These are phyloP conservation scores for Nothobranchius furzeri DNA, from an alignment of 2,113 vertebrate species.

Conservation along the genomic window DNA sequence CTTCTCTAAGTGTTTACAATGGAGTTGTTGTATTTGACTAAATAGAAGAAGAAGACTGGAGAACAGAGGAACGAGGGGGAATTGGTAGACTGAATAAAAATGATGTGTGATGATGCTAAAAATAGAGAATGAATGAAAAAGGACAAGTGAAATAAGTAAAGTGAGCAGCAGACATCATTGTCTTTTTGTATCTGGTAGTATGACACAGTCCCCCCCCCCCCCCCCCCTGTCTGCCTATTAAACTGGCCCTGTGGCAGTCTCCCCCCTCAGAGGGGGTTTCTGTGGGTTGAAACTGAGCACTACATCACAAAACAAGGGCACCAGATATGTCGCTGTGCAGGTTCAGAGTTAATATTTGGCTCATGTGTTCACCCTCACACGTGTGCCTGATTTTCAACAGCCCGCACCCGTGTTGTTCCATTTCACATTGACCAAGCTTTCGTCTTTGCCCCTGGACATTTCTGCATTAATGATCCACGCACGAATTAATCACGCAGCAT, in stretches of 20 bases:
- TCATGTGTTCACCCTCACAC: conserved; percentile 22
- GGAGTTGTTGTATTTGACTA: conserved; percentile 48
- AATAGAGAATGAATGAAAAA: conserved; percentile 22
- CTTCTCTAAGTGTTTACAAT: conserved; percentile 56
- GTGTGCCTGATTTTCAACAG: conserved; percentile 46
- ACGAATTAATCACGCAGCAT: conserved; percentile 77
- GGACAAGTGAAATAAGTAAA: conserved; percentile 24
- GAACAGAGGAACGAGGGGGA: conserved; percentile 16
- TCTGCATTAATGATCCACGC: conserved; percentile 77
- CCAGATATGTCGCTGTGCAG: conserved; percentile 53
- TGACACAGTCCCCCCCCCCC: conserved; percentile 51
- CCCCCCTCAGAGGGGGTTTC: too few species aligned
- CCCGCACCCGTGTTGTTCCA: conserved; percentile 42
- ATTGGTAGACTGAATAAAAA: conserved; percentile 19
- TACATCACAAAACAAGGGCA: conserved; percentile 62
- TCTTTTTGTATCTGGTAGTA: conserved; percentile 42
- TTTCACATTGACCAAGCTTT: conserved; percentile 71
- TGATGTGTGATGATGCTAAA: conserved; percentile 18
- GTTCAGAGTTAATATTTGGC: conserved; percentile 24
- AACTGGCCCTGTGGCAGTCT: conserved; percentile 66
- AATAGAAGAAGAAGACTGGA: conserved; percentile 18
- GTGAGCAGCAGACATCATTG: conserved; percentile 18
- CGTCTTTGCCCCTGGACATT: conserved; percentile 77
- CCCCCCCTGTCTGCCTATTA: conserved; percentile 69
- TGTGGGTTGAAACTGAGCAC: conserved; percentile 58